These are phyloP conservation scores for Epizoanthus rinbou DNA, from an alignment of 92 coral and sea anemone genomes.

Conservation along the genomic window DNA sequence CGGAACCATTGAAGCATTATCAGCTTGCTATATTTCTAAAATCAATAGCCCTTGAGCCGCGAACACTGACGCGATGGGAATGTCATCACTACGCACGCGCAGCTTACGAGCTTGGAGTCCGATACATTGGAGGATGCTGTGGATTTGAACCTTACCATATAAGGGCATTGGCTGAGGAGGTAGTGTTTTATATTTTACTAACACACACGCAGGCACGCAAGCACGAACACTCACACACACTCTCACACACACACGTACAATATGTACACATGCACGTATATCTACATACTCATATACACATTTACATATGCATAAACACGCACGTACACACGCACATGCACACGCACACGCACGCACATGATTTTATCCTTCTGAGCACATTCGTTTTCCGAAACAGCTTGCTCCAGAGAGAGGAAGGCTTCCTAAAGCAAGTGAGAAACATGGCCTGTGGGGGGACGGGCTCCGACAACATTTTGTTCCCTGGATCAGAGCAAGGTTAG, in stretches of 20 bases:
- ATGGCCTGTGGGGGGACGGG: conserved; percentile 86
- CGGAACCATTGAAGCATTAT: too few species aligned
- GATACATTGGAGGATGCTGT: conserved; percentile 99
- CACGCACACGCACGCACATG: too few species aligned
- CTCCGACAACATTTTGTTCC: conserved; percentile 81
- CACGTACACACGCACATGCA: too few species aligned
- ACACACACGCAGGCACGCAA: too few species aligned
- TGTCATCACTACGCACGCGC: conserved; percentile 95
- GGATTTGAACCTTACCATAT: conserved; percentile 96
- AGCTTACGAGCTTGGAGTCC: conserved; percentile 90
- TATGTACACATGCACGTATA: too few species aligned
- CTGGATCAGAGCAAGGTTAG: conserved; percentile 94
- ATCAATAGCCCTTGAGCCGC: conserved; percentile 83
- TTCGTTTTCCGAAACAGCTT: conserved; percentile 42
- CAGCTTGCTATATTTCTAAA: neutral
- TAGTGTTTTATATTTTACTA: neutral
- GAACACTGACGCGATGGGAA: conserved; percentile 91
- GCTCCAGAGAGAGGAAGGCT: conserved; percentile 80
- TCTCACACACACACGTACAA: too few species aligned
- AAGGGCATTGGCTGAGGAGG: conserved; percentile 95
- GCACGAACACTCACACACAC: too few species aligned
- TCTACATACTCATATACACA: too few species aligned
- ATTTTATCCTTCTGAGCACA: too few species aligned
- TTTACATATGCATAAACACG: too few species aligned
- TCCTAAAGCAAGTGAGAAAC: conserved; percentile 74